Evolutionary conservation across 1,140 invertebrate genomes (phyloP), one percentile per base, ranked within the genome.

Genomic region (Hycleus cichorii): DNA sequence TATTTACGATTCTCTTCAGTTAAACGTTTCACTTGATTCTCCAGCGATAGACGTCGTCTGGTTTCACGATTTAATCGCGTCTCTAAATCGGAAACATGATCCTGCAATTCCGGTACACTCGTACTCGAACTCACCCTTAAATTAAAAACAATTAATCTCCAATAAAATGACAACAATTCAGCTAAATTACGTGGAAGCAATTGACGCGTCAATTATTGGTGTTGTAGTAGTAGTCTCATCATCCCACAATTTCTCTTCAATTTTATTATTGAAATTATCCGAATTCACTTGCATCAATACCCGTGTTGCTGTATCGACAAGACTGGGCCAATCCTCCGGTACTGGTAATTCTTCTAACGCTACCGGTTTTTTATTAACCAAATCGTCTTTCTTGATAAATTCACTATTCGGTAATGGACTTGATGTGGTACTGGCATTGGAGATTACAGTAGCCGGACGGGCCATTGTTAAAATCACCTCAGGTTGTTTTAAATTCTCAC

Each of bases 1-100:
- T 95, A 75, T 39, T 91, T 82, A 6, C 85, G 81, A 75, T 96
- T 96, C 69, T 95, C 90, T 45, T 90, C 85, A 39, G 87, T 78
- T 46, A 96, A 75, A 45, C 89, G 80, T 51, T 86, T 81, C 2
- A 92, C 87, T 74, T 87, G 83, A 58, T 86, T 82, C 75, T 87
- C 82, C 56, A 88, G 73, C 24, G 81, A 82, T 58, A 80, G 74
- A 47, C 80, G 78, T 47, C 78, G 76, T 42, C 79, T 78, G 25
- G 80, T 84, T 73, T 88, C 87, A 68, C 78, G 76, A 26, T 74
- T 76, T 7, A 87, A 74, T 65, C 82, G 76, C 6, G 80, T 70
- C 66, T 90, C 87, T 9, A 90, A 73, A 59, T 84, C 79, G 1
- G 79, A 78, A 9, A 86, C 73, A 59, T 85, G 82, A 58, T 76